Percentiles rank a stretch among this genome's conserved stretches.
phyloP scores from a whole-genome alignment of 2,888 invertebrate genomes.

The Helleia helle region DNA sequence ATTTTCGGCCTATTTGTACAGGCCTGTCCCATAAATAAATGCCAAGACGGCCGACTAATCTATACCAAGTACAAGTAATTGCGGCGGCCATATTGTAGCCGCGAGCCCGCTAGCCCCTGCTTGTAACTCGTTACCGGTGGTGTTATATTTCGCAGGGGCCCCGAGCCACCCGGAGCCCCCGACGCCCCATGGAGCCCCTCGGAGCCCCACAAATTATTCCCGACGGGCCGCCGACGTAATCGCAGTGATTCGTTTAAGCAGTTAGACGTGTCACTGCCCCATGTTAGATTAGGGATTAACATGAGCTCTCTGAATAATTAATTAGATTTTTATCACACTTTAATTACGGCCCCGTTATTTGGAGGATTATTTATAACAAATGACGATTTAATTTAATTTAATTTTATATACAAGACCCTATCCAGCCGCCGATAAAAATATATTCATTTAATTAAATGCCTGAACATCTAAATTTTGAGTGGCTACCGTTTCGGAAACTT shows the following conservation, averaged over 20 bases:
- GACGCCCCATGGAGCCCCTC: too few relatives aligned
- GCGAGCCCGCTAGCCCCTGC: conserved; percentile 4
- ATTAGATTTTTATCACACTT: conserved; percentile 15
- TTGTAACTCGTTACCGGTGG: conserved; percentile 25
- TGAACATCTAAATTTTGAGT: too few relatives aligned
- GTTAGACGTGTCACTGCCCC: conserved; percentile 25
- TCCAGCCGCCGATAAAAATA: too few relatives aligned
- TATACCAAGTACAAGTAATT: conserved; percentile 1
- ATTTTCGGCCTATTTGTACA: too few relatives aligned
- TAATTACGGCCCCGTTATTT: conserved; percentile 7
- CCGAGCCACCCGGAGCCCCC: too few relatives aligned
- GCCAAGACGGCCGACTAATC: too few relatives aligned
- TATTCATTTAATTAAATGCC: too few relatives aligned
- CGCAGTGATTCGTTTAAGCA: conserved; percentile 56
- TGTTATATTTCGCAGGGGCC: conserved; percentile 47
- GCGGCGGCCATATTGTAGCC: conserved; percentile 7
- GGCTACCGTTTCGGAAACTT: too few relatives aligned
- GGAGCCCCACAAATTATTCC: conserved; percentile 49
- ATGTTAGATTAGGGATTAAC: conserved; percentile 16
- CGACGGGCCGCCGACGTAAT: conserved; percentile 46
- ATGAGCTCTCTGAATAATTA: conserved; percentile 15
- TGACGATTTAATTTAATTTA: background rate
- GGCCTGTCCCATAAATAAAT: too few relatives aligned
- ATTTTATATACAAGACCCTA: background rate
- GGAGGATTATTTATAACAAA: background rate